These are phyloP conservation scores for Mimas tiliae DNA, from an alignment of 2,888 invertebrate genomes.

Conservation along the genomic window DNA sequence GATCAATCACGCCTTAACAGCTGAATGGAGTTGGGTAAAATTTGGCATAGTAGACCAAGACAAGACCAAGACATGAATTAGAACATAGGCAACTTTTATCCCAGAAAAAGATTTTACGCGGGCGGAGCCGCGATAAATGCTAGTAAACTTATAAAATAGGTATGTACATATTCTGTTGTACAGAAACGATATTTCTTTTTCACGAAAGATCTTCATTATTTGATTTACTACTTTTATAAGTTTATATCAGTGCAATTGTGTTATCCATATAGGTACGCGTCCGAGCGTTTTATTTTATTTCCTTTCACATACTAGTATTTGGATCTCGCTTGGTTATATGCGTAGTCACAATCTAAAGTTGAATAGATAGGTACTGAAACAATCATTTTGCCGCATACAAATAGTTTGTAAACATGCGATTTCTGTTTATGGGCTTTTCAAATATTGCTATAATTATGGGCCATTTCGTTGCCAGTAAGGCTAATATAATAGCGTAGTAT, in stretches of 20 bases:
- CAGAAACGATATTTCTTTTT: slow-evolving; percentile 52
- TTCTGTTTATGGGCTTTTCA: slow-evolving; percentile 71
- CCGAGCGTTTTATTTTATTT: slow-evolving; percentile 28
- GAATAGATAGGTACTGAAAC: slow-evolving; percentile 59
- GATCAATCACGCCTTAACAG: no score
- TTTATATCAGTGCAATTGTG: slow-evolving; percentile 73
- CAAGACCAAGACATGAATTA: no score
- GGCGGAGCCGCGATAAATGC: no score
- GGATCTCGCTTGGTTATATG: neutral
- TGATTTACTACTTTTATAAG: slow-evolving; percentile 75
- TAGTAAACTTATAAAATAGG: no score
- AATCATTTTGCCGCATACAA: slow-evolving; percentile 66
- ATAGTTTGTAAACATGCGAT: slow-evolving; percentile 73
- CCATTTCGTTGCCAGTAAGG: slow-evolving; percentile 70
- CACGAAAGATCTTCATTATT: slow-evolving; percentile 71
- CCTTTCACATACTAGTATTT: neutral
- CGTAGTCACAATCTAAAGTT: slow-evolving; percentile 29
- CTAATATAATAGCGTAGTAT: slow-evolving; percentile 66
- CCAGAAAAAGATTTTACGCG: no score
- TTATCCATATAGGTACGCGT: slow-evolving; percentile 57
- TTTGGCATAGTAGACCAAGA: no score
- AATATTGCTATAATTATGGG: slow-evolving; percentile 77
- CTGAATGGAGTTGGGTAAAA: no score
- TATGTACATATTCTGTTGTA: slow-evolving; percentile 17
- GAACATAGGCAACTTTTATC: no score